Conservation (phyloP, 2,797 vertebrate species). For the Acanthopagrus latus region DNA sequence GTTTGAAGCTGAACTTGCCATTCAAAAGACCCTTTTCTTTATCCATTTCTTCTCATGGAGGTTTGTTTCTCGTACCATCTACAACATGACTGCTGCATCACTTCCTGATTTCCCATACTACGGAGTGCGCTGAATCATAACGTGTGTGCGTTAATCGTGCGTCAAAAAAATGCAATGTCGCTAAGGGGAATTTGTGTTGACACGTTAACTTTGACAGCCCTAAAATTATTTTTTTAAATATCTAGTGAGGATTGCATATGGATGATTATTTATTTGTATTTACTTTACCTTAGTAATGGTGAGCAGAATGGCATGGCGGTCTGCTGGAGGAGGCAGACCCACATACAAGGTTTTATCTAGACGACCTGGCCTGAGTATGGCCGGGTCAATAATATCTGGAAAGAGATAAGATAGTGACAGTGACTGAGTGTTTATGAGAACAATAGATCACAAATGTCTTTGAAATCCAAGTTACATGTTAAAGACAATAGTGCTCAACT, state of each 20-base stretch:
- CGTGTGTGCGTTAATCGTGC: too few species aligned
- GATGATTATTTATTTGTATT: too few species aligned
- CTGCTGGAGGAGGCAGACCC: conserved; percentile 90
- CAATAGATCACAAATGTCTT: neutral
- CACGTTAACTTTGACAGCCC: too few species aligned
- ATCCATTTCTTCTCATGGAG: too few species aligned
- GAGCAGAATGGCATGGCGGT: conserved; percentile 92
- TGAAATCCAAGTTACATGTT: neutral
- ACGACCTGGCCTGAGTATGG: conserved; percentile 93
- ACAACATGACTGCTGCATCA: too few species aligned
- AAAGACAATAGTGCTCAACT: neutral
- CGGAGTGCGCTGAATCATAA: too few species aligned
- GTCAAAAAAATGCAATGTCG: too few species aligned
- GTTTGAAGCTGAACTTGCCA: too few species aligned
- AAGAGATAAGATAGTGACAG: neutral
- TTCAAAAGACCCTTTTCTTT: too few species aligned
- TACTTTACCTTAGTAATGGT: conserved; percentile 93
- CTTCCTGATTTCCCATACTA: too few species aligned
- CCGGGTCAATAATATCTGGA: conserved; percentile 95
- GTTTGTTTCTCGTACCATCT: too few species aligned
- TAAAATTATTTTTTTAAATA: neutral
- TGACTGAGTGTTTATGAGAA: neutral
- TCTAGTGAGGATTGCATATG: neutral
- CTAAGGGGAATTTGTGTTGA: too few species aligned
- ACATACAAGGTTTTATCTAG: conserved; percentile 96